Base-by-base conservation (phyloP, 1,140 invertebrate species). In the Pygmarrhopalites habei region DNA sequence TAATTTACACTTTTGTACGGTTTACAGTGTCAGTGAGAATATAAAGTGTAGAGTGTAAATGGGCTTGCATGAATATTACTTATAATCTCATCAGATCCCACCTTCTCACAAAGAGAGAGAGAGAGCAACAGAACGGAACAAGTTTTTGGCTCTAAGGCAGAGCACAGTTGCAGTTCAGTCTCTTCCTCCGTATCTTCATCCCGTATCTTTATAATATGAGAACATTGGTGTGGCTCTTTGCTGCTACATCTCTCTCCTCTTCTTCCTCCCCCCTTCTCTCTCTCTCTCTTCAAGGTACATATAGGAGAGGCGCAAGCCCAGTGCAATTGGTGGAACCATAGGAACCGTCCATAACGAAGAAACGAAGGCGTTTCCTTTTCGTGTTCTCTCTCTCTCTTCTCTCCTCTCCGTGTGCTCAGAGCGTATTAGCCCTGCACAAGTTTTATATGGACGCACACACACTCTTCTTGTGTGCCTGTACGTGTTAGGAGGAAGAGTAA, bases 221-320 rank as follows among this genome's bases (percentile, higher is more conserved):
- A 7, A 35, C 32, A 35, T 35, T 7, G 5, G 5, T 15, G 15
- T 7, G 32, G 32, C 32, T 35, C n/a, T n/a, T n/a, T n/a, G n/a
- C n/a, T n/a, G n/a, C n/a, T n/a, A n/a, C n/a, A n/a, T n/a, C n/a
- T 35, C 32, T 5, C 15, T 35, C 15, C 19, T 47, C n/a, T 47
- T 47, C 44, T 4, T 21, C 19, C 44, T 47, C 44, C n/a, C 44
- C 23, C 44, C 17, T n/a, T 47, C 44, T 47, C 44, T 5, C 44
- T 47, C 44, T 47, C 44, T 47, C 44, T 58, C 56, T 26, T 58
- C 43, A 35, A 35, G 15, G 43, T 58, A 44, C 56, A 58, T 58
- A 28, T 32, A n/a, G n/a, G n/a, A 49, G 49, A 56, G 44, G 60
- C 60, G 60, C 60, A 62, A 62, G 52, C 60, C 41, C 60, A 62